phyloP scores from a whole-genome alignment of 2,888 invertebrate genomes.

The Phaonia tiefii region DNA sequence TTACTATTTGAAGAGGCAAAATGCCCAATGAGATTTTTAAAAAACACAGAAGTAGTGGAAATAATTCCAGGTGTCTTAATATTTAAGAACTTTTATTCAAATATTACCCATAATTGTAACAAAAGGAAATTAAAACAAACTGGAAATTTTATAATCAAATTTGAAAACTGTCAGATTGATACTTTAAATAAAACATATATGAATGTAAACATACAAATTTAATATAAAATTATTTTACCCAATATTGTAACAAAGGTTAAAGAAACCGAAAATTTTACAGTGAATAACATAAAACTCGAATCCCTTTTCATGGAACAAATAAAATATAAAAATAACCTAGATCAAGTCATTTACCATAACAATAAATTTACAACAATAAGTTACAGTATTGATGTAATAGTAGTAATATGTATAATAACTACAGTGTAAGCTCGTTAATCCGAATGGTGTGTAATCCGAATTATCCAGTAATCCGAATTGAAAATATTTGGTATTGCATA shows the following conservation, averaged over 20 bases:
- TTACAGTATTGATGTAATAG: neutral
- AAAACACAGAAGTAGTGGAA: constrained; percentile 24
- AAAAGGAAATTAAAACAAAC: constrained; percentile 23
- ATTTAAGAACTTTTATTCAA: constrained; percentile 29
- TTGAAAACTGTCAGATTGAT: constrained; percentile 11
- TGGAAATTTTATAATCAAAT: constrained; percentile 37
- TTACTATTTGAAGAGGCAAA: constrained; percentile 30
- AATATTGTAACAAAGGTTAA: constrained; percentile 11
- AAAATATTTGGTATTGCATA: too few relatives aligned
- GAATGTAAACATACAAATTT: neutral
- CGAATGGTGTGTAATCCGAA: too few relatives aligned
- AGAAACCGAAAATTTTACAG: neutral
- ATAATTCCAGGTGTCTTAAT: constrained; percentile 18
- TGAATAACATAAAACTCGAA: constrained; percentile 23
- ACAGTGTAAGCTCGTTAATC: too few relatives aligned
- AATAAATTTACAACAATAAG: neutral
- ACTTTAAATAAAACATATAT: neutral
- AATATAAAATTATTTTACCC: neutral
- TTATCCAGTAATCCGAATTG: too few relatives aligned
- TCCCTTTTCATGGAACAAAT: constrained; percentile 22
- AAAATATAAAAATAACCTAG: constrained; percentile 12
- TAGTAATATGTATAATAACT: neutral
- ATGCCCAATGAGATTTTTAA: neutral
- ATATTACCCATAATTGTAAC: constrained; percentile 36
- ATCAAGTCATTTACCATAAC: constrained; percentile 2